Conservation (phyloP, 2,888 invertebrate genomes). For the Gari tellinella region DNA sequence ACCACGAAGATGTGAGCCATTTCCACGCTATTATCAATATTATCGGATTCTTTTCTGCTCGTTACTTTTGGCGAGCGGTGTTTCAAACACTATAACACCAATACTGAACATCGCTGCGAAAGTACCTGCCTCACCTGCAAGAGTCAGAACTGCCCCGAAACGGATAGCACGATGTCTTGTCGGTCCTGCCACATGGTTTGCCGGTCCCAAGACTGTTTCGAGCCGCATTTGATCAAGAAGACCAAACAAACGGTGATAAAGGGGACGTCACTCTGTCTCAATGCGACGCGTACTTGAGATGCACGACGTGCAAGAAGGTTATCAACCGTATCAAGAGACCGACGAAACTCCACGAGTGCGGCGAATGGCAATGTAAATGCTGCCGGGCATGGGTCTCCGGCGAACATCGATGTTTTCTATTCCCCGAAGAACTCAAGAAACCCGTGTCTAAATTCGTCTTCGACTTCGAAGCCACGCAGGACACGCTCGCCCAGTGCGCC, state of each 20-base stretch:
- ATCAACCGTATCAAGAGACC: conserved; percentile 1
- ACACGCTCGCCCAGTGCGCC: neutral
- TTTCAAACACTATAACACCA: conserved; percentile 12
- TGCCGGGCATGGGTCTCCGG: too few relatives aligned
- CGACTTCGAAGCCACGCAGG: conserved; percentile 18
- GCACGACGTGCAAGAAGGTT: conserved; percentile 16
- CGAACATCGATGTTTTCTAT: too few relatives aligned
- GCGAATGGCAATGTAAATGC: too few relatives aligned
- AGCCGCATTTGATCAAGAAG: neutral
- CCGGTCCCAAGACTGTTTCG: conserved; percentile 13
- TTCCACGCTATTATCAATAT: conserved; percentile 25
- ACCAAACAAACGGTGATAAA: neutral
- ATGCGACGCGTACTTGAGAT: conserved; percentile 3
- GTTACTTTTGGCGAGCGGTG: conserved; percentile 20
- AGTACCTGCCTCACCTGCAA: conserved; percentile 10
- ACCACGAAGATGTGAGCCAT: conserved; percentile 21
- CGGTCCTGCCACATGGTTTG: conserved; percentile 13
- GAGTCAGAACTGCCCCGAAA: conserved; percentile 9
- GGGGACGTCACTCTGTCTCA: conserved; percentile 1
- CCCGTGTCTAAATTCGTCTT: too few relatives aligned
- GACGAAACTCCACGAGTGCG: neutral
- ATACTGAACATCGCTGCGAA: conserved; percentile 10
- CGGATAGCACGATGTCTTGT: conserved; percentile 6
- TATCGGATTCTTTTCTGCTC: conserved; percentile 9
- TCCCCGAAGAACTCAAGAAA: too few relatives aligned